Evolutionary conservation across 2,797 vertebrate genomes (phyloP).

Genomic region (Hydrolagus colliei): DNA sequence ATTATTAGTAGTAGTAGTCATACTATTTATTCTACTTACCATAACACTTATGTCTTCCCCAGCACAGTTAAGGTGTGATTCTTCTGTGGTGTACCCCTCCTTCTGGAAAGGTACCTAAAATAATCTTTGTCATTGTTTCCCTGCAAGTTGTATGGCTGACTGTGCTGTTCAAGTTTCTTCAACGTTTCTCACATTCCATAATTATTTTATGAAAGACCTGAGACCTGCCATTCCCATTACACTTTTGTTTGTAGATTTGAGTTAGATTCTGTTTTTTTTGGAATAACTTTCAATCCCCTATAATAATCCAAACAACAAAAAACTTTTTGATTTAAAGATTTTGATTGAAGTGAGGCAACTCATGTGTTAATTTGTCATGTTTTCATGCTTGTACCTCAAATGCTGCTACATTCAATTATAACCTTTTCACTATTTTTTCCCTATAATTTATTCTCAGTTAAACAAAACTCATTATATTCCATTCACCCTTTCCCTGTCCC

Average conservation of each 20-base stretch:
- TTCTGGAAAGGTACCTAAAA: slow-evolving; percentile 4
- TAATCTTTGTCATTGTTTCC: not conserved
- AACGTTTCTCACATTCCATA: not conserved
- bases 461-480: not conserved
- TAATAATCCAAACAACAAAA: no score
- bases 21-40: not conserved
- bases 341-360: not conserved
- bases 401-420: not conserved
- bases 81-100: not conserved
- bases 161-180: no score
- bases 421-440: not conserved
- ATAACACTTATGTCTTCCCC: not conserved
- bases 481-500: not conserved
- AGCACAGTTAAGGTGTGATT: not conserved
- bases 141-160: not conserved
- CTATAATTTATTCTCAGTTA: not conserved
- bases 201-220: not conserved
- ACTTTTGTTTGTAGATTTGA: not conserved
- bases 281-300: not conserved
- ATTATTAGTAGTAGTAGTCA: no score
- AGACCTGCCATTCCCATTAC: not conserved
- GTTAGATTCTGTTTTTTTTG: not conserved
- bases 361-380: not conserved
- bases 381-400: not conserved
- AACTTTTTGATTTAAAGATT: not conserved